These are phyloP conservation scores for Caenorhabditis sinica DNA, from an alignment of 2,888 invertebrate genomes.

Conservation along the genomic window DNA sequence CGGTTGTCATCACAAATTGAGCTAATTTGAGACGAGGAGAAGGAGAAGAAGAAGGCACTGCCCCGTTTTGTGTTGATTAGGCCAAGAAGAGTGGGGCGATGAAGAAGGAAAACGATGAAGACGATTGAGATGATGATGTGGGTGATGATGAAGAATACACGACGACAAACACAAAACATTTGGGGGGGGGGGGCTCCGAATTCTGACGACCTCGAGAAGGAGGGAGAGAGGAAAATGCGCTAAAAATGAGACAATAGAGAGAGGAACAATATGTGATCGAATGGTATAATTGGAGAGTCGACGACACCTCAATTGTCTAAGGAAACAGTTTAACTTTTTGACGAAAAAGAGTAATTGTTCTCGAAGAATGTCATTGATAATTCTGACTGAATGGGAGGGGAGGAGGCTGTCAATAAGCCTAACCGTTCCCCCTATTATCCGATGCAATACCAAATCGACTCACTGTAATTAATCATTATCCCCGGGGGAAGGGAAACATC, in stretches of 20 bases:
- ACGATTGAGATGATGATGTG: conserved; percentile 44
- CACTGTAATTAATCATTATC: conserved; percentile 29
- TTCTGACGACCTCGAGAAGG: conserved; percentile 49
- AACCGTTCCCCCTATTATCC: conserved; percentile 13
- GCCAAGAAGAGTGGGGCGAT: conserved; percentile 29
- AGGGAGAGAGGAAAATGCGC: conserved; percentile 47
- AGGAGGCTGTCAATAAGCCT: conserved; percentile 13
- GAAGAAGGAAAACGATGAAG: conserved; percentile 26
- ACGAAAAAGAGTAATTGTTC: conserved; percentile 6
- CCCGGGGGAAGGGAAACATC: neutral
- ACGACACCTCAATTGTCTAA: conserved; percentile 21
- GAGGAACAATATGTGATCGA: conserved; percentile 49
- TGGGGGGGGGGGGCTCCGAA: conserved; percentile 8
- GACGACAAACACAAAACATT: conserved; percentile 39
- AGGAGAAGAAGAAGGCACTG: conserved; percentile 6
- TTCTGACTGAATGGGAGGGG: no score
- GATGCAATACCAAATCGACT: conserved; percentile 3
- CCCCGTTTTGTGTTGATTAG: conserved; percentile 65
- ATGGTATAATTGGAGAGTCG: conserved; percentile 32
- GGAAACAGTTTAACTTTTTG: conserved; percentile 32
- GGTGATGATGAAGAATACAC: conserved; percentile 10
- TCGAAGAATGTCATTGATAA: neutral
- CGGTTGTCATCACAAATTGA: conserved; percentile 50
- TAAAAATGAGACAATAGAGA: conserved; percentile 52
- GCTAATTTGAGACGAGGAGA: conserved; percentile 40